These are phyloP conservation scores for Trachymyrmex septentrionalis DNA, from an alignment of 1,140 invertebrate genomes.

Conservation along the genomic window DNA sequence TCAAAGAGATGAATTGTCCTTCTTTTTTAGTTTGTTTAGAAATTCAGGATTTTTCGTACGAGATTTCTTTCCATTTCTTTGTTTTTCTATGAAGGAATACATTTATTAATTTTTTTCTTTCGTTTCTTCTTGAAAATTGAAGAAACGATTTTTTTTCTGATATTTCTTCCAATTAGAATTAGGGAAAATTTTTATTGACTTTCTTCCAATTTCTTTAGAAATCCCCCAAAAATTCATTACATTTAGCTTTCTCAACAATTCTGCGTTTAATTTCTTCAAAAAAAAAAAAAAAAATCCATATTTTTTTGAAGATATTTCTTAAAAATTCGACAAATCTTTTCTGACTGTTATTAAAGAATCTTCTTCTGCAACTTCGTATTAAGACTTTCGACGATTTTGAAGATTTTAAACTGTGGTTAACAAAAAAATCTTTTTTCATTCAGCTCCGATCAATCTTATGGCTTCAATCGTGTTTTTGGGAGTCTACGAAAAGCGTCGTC, in stretches of 20 bases:
- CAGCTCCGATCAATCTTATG: not conserved
- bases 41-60: not conserved
- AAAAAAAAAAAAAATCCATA: not conserved
- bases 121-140: not conserved
- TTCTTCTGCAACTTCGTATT: constrained; percentile 12
- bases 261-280: not conserved
- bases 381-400: constrained; percentile 7
- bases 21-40: not conserved
- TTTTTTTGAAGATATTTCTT: not conserved
- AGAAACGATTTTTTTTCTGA: not conserved
- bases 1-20: not conserved
- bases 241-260: not conserved
- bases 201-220: not conserved
- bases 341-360: not conserved
- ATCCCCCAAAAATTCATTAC: not conserved
- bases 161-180: not conserved
- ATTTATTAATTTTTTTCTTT: constrained; percentile 2
- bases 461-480: constrained; percentile 21
- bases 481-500: constrained; percentile 38
- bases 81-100: not conserved
- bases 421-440: not conserved
- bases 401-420: constrained; percentile 29
- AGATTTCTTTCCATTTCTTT: not conserved
- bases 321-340: not conserved
- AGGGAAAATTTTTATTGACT: constrained; percentile 6